phyloP scores from a whole-genome alignment of 2,888 invertebrate species.

The Sclerodermus sp. region DNA sequence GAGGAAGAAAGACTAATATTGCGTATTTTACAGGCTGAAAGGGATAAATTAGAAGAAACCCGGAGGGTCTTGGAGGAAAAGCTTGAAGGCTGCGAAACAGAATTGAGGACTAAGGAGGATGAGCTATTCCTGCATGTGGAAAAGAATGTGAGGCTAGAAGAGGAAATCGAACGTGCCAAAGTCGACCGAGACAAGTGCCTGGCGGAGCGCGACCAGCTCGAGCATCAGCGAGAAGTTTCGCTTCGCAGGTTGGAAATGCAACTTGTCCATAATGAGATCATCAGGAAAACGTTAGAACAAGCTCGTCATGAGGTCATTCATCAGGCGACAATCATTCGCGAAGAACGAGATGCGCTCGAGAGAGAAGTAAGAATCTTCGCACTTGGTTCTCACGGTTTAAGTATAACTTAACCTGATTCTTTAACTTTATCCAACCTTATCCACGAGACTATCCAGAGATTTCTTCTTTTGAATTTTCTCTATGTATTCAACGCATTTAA shows the following conservation, averaged over 20 bases:
- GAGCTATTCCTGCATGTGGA: slow-evolving; percentile 66
- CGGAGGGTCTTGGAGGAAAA: slow-evolving; percentile 60
- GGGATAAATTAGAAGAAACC: slow-evolving; percentile 62
- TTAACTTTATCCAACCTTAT: too few relatives aligned
- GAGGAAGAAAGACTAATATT: too few relatives aligned
- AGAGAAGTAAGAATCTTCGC: slow-evolving; percentile 58
- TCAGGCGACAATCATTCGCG: slow-evolving; percentile 63
- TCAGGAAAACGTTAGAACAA: slow-evolving; percentile 61
- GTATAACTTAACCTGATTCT: too few relatives aligned
- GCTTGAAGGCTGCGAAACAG: slow-evolving; percentile 62
- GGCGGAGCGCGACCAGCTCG: slow-evolving; percentile 44
- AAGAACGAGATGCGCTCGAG: slow-evolving; percentile 63
- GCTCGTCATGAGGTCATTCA: slow-evolving; percentile 64
- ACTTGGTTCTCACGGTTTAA: too few relatives aligned
- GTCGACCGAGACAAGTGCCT: slow-evolving; percentile 44
- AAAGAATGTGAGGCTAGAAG: slow-evolving; percentile 63
- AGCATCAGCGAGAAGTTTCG: slow-evolving; percentile 43
- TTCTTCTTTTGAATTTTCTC: too few relatives aligned
- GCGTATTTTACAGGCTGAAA: slow-evolving; percentile 61
- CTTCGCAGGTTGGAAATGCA: slow-evolving; percentile 61
- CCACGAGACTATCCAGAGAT: too few relatives aligned
- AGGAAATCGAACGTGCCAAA: slow-evolving; percentile 51
- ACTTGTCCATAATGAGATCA: slow-evolving; percentile 63
- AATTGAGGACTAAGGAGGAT: slow-evolving; percentile 65
- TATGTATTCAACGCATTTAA: too few relatives aligned